phyloP scores from a whole-genome alignment of 2,888 invertebrate genomes.

The Yponomeuta plumbellus region DNA sequence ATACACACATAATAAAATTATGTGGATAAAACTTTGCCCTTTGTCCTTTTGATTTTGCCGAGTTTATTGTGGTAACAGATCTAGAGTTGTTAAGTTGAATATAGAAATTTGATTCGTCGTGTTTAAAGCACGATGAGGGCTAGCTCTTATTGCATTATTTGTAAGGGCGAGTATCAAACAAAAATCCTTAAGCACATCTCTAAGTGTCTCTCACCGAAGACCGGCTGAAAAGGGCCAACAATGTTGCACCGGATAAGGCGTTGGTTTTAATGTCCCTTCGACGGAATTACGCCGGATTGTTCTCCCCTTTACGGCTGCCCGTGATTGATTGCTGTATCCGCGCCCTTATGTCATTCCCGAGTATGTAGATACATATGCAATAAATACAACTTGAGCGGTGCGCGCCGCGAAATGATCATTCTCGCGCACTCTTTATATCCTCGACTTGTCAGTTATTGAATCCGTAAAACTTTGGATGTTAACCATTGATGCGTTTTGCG shows the following conservation, averaged over 20 bases:
- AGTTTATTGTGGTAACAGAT: too few relatives aligned
- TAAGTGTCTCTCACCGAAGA: too few relatives aligned
- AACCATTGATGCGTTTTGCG: conserved; percentile 1
- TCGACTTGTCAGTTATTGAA: conserved; percentile 24
- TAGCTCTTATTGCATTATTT: not conserved
- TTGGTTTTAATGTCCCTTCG: conserved; percentile 74
- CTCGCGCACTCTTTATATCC: conserved; percentile 32
- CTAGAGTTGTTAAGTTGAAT: too few relatives aligned
- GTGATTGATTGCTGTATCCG: conserved; percentile 75
- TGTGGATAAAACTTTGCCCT: too few relatives aligned
- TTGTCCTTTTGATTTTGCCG: too few relatives aligned
- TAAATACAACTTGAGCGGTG: conserved; percentile 69
- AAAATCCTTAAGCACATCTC: too few relatives aligned
- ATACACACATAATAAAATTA: too few relatives aligned
- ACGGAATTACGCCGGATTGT: conserved; percentile 77
- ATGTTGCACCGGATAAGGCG: conserved; percentile 76
- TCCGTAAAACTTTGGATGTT: conserved; percentile 14
- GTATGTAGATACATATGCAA: conserved; percentile 60
- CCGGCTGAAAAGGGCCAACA: conserved; percentile 38
- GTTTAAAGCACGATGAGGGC: not conserved
- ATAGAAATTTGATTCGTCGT: not conserved
- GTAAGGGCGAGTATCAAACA: too few relatives aligned
- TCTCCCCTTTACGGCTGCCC: conserved; percentile 72
- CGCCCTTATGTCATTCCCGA: conserved; percentile 73
- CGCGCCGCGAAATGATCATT: conserved; percentile 50